Conservation (phyloP, 2,113 vertebrate species). For the Ondatra zibethicus region DNA sequence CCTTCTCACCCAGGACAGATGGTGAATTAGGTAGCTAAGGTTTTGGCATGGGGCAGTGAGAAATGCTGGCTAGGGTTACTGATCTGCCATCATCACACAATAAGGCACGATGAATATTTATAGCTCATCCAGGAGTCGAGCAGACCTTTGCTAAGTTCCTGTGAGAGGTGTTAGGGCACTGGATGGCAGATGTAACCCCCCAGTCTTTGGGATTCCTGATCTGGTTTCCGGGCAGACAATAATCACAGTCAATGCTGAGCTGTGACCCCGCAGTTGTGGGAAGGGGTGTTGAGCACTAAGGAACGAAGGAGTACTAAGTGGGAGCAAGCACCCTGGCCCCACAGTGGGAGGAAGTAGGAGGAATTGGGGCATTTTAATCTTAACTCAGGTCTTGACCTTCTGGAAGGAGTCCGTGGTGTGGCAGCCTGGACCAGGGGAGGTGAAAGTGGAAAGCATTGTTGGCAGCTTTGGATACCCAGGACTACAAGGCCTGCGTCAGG, state of each 20-base stretch:
- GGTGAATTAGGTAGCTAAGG: slow-evolving; percentile 7
- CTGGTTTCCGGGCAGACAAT: not conserved
- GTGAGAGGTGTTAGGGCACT: not conserved
- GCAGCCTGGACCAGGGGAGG: not conserved
- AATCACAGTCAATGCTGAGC: not conserved
- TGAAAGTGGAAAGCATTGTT: too few relatives aligned
- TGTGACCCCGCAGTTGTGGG: not conserved
- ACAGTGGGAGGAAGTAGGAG: not conserved
- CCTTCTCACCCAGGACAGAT: not conserved
- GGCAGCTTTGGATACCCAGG: not conserved
- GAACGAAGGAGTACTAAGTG: not conserved
- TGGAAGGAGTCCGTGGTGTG: not conserved
- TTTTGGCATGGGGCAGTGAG: not conserved
- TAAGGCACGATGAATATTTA: not conserved
- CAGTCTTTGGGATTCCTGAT: not conserved
- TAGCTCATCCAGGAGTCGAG: not conserved
- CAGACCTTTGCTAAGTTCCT: not conserved
- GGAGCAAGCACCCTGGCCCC: not conserved
- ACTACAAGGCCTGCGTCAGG: not conserved
- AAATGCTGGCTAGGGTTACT: not conserved
- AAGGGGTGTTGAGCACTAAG: not conserved
- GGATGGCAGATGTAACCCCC: not conserved
- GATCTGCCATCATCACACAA: not conserved
- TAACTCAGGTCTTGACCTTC: slow-evolving; percentile 35
- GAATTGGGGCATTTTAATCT: not conserved